These are phyloP conservation scores for Mastacembelus armatus DNA, from an alignment of 2,797 vertebrate species.

Conservation along the genomic window DNA sequence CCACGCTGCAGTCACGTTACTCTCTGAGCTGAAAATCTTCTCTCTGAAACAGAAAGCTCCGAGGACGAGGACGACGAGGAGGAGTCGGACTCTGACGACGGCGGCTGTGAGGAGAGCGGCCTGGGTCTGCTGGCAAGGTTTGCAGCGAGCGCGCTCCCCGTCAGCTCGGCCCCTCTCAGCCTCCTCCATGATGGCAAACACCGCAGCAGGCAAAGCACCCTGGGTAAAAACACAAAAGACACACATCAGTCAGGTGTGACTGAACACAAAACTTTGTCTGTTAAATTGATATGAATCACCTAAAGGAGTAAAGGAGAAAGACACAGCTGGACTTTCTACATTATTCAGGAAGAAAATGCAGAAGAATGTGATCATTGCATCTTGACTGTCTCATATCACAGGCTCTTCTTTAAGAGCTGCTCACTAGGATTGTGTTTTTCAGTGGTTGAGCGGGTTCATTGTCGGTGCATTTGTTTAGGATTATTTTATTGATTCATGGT, in stretches of 20 bases:
- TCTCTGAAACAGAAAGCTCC: conserved; percentile 77
- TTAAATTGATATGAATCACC: too few species aligned
- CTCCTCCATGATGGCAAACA: conserved; percentile 91
- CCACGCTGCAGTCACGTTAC: not conserved
- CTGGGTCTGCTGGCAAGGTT: conserved; percentile 94
- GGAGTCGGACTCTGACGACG: conserved; percentile 75
- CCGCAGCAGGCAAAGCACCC: conserved; percentile 89
- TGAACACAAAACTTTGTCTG: not conserved
- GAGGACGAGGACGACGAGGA: conserved; percentile 87
- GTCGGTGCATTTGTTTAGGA: conserved; percentile 32
- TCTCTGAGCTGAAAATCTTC: conserved; percentile 50
- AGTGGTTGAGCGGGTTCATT: conserved; percentile 48
- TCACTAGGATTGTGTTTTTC: conserved; percentile 31
- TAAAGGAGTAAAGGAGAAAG: too few species aligned
- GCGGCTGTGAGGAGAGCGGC: conserved; percentile 90
- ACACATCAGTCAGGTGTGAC: not conserved
- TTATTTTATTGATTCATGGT: conserved; percentile 61
- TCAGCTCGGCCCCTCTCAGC: conserved; percentile 85
- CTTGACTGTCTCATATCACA: not conserved
- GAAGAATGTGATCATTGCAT: not conserved
- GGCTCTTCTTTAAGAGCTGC: not conserved
- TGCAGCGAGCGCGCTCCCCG: conserved; percentile 91
- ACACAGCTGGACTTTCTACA: not conserved
- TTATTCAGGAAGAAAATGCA: not conserved
- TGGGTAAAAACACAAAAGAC: conserved; percentile 83